A percentile compares a stretch with the other conserved stretches of the same genome.
These are phyloP conservation scores for Lasioglossum zephyrum DNA, from an alignment of 2,888 invertebrate species.

Conservation along the genomic window DNA sequence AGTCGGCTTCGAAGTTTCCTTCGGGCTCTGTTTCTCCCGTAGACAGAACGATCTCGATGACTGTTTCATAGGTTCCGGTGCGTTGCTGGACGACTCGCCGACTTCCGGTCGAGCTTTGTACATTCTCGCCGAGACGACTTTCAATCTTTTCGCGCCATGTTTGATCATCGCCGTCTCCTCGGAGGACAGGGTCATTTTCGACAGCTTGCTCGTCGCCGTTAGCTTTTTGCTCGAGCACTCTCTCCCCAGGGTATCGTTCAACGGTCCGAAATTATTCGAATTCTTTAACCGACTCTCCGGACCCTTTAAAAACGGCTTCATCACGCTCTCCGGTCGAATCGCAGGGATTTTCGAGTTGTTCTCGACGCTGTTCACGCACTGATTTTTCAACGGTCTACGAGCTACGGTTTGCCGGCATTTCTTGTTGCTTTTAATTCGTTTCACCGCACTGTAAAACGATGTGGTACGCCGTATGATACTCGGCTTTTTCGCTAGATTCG, in stretches of 20 bases:
- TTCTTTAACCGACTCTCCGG: constrained; percentile 49
- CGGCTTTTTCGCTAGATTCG: constrained; percentile 69
- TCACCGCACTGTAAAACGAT: constrained; percentile 75
- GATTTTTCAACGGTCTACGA: constrained; percentile 74
- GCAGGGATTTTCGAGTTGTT: constrained; percentile 45
- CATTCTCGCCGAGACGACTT: constrained; percentile 71
- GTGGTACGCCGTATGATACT: constrained; percentile 74
- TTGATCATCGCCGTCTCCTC: constrained; percentile 76
- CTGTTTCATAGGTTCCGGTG: constrained; percentile 37
- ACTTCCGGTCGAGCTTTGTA: constrained; percentile 71
- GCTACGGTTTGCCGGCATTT: constrained; percentile 70
- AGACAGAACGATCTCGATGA: constrained; percentile 51
- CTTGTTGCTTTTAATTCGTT: constrained; percentile 76
- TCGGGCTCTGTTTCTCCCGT: constrained; percentile 70
- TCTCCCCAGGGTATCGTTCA: constrained; percentile 23
- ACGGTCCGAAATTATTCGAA: constrained; percentile 19
- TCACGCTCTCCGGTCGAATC: constrained; percentile 54
- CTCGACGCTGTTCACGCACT: constrained; percentile 62
- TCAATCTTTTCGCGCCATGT: constrained; percentile 79
- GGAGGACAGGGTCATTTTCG: constrained; percentile 39
- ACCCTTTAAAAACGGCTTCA: constrained; percentile 61
- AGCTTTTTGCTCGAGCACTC: constrained; percentile 44
- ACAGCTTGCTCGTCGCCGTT: constrained; percentile 24
- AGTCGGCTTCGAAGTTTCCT: constrained; percentile 58
- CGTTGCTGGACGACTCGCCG: constrained; percentile 71